Percentiles rank a stretch among this genome's conserved stretches.
Conservation (phyloP, 2,113 vertebrate genomes). For the Phyllostomus hastatus region DNA sequence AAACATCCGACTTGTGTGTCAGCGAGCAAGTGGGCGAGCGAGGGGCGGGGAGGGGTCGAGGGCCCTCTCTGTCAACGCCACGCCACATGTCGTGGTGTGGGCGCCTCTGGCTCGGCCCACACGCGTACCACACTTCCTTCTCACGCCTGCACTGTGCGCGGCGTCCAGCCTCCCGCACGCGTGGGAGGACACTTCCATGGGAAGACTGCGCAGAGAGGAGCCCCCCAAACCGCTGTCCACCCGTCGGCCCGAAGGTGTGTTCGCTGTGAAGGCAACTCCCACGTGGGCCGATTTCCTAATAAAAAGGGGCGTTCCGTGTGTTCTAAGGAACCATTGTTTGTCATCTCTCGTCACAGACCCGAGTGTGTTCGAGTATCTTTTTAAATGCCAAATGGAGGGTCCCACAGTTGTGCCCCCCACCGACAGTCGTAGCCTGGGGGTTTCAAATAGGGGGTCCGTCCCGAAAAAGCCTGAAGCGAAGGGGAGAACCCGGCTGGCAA, state of each 20-base stretch:
- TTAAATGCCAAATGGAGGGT: background rate
- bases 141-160: background rate
- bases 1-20: too few species aligned
- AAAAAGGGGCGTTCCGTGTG: too few species aligned
- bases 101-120: too few species aligned
- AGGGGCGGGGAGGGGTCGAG: too few species aligned
- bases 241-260: background rate
- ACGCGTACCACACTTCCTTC: background rate
- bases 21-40: accelerated
- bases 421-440: background rate
- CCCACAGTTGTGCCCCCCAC: background rate
- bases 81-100: too few species aligned
- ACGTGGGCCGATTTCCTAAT: background rate
- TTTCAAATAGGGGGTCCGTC: background rate
- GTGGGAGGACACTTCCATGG: background rate
- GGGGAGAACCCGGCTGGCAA: background rate
- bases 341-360: background rate
- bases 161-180: background rate
- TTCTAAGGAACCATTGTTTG: too few species aligned
- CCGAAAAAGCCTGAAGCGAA: background rate
- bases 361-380: background rate
- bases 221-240: background rate
- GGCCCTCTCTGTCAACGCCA: background rate
- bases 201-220: background rate
- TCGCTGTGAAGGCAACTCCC: background rate